Evolutionary conservation across 2,113 vertebrate species (phyloP), one percentile per base, ranked within the genome.

Genomic region (Okapia johnstoni): DNA sequence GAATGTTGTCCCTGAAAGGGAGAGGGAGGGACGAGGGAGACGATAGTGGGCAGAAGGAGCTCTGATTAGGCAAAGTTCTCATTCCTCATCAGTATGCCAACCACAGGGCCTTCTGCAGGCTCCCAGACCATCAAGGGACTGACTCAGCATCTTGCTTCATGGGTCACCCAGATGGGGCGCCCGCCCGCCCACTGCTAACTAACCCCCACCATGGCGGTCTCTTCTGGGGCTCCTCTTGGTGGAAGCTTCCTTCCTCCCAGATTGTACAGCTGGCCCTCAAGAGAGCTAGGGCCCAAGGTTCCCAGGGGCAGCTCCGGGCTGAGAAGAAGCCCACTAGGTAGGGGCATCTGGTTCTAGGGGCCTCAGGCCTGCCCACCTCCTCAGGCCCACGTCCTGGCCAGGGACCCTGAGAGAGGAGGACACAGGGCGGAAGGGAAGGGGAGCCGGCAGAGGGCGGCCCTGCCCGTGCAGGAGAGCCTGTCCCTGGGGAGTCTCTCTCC

Each of bases 401-500:
- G 57, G 50, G 2, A 33, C 43, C 10, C n/a, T 28, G 6, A 11
- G 50, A 43, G 43, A 7, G 61, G n/a, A 36, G 36, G 52, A 87
- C 12, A 11, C 70, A 36, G 91, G 40, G 36, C 2, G 1, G 40
- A 61, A 88, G 33, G 40, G 55, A 86, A 57, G 28, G 50, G 66
- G 83, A 88, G 50, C 83, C 84, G 1, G 83, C 86, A 96, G 92
- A 96, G 94, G 89, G 93, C 58, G 1, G 93, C 60, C 85, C 88
- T 90, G 77, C 73, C 81, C 48, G 7, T 10, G 14, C 46, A 46
- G 4, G 43, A 55, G 48, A 81, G 77, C 70, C 85, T 43, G 25
- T 96, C 98, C 94, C 96, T 83, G 61, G 98, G 90, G 97, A 96
- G 33, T 40, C 86, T 85, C 89, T 92, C 83, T 96, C 95, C 87